Conservation (phyloP, 2,113 vertebrate species). For the Anoplopoma fimbria region DNA sequence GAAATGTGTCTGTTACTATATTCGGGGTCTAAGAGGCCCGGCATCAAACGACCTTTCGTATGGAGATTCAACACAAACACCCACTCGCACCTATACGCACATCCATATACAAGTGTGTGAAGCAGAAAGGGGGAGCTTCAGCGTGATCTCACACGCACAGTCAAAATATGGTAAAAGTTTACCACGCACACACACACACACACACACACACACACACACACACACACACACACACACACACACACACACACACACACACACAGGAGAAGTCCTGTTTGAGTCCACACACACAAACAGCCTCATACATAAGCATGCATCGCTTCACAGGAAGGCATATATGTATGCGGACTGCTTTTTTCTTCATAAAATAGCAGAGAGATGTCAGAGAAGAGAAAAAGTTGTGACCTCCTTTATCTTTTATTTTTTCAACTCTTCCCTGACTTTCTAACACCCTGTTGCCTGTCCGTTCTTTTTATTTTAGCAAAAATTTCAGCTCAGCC, state of each 20-base stretch:
- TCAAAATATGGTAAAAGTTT: slow-evolving; percentile 29
- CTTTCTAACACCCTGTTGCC: not conserved
- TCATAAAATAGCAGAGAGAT: slow-evolving; percentile 33
- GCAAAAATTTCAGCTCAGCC: not conserved
- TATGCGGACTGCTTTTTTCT: slow-evolving; percentile 23
- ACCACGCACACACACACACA: not conserved
- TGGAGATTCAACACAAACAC: slow-evolving; percentile 47
- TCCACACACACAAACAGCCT: slow-evolving; percentile 14
- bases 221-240: not conserved
- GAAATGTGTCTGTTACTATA: slow-evolving; percentile 55
- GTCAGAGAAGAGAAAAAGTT: slow-evolving; percentile 48
- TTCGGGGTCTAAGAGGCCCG: slow-evolving; percentile 36
- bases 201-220: slow-evolving; percentile 4
- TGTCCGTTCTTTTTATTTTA: not conserved
- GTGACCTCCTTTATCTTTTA: not conserved
- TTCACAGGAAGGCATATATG: slow-evolving; percentile 20
- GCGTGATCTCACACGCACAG: slow-evolving; percentile 10
- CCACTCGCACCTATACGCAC: slow-evolving; percentile 1
- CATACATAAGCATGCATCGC: slow-evolving; percentile 38
- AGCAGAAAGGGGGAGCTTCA: slow-evolving; percentile 6
- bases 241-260: slow-evolving; percentile 2
- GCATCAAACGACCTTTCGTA: slow-evolving; percentile 45
- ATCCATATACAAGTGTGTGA: slow-evolving; percentile 21
- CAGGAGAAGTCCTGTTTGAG: slow-evolving; percentile 11
- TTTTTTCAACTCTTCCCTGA: slow-evolving; percentile 10